phyloP scores from a whole-genome alignment of 2,113 vertebrate species.

The Megaceryle torquata region DNA sequence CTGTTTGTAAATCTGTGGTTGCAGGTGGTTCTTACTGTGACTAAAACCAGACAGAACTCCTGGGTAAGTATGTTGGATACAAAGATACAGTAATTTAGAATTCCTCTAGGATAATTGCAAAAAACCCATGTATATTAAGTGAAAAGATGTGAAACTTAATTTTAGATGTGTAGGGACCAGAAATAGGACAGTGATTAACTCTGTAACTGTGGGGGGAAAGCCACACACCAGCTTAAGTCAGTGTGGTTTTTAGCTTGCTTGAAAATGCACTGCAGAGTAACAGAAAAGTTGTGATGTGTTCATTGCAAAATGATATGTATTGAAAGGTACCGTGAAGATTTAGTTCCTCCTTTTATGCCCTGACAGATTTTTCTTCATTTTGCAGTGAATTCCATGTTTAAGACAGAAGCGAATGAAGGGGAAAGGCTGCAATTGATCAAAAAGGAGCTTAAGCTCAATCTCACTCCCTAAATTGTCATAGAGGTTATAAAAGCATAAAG shows the following conservation, averaged over 20 bases:
- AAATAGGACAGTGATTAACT: background rate
- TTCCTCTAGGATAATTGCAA: background rate
- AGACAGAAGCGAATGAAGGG: background rate
- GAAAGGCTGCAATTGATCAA: background rate
- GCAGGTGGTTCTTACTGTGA: background rate
- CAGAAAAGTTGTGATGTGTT: background rate
- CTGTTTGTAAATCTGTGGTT: background rate
- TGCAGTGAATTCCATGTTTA: background rate
- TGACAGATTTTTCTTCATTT: background rate
- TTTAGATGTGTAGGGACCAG: background rate
- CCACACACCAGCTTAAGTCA: background rate
- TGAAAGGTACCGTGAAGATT: background rate
- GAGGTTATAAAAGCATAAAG: background rate
- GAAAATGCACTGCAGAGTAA: background rate
- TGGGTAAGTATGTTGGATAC: background rate
- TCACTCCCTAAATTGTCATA: background rate
- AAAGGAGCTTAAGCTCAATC: background rate
- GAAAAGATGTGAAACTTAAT: background rate
- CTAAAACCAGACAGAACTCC: background rate
- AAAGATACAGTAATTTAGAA: background rate
- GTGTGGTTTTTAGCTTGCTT: background rate
- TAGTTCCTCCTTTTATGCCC: background rate
- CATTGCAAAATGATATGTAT: background rate
- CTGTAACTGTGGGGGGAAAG: background rate
- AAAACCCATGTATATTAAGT: background rate